Evolutionary conservation across 64 coral and sea anemone genomes (phyloP), one percentile per base, ranked within the genome.

Genomic region (Montipora foliosa): DNA sequence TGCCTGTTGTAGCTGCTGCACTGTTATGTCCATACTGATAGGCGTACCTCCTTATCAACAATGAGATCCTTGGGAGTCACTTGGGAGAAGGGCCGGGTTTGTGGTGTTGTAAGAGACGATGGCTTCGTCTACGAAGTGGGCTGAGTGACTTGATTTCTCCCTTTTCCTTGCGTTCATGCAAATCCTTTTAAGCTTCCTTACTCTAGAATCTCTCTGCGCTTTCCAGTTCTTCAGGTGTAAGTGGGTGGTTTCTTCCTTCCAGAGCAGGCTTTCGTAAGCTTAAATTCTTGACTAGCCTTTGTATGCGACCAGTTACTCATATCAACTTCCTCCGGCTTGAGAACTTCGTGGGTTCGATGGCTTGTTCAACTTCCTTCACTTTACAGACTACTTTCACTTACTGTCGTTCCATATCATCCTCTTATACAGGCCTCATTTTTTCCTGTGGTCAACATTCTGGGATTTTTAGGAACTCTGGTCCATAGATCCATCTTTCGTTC

Each of bases 401-500:
- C 19, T 47, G 68, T 11, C 67, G 89, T 77, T 89, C 94, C 76
- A 70, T 80, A 15, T 92, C 85, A 9, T 92, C 89, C 20, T 73
- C 17, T 19, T 2, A 55, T 24, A 20, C 60, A 75, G 20, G 14
- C 82, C 7, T 37, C 3, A 4, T 19, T 74, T 12, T 82, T 79
- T 78, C 9, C 50, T 17, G 74, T 75, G 95, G 88, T 81, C 95
- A 96, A 8, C 48, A 19, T 15, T 87, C 19, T 68, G 91, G 91
- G 19, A 87, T 60, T 17, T 52, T 69, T 21, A 96, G 48, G 45
- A 94, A 89, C 70, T 82, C 93, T 37, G 93, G 93, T 13, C 95
- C 87, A 8, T 96, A 73, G 5, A 12, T 79, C 95, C 95, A 96
- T 76, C 91, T 89, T 6, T 59, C 87, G 14, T 66, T 93, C 44